A percentile compares a stretch with the other conserved stretches of the same genome.
These are phyloP conservation scores for Zaprionus gabonicus DNA, from an alignment of 1,140 invertebrate genomes.

Conservation along the genomic window DNA sequence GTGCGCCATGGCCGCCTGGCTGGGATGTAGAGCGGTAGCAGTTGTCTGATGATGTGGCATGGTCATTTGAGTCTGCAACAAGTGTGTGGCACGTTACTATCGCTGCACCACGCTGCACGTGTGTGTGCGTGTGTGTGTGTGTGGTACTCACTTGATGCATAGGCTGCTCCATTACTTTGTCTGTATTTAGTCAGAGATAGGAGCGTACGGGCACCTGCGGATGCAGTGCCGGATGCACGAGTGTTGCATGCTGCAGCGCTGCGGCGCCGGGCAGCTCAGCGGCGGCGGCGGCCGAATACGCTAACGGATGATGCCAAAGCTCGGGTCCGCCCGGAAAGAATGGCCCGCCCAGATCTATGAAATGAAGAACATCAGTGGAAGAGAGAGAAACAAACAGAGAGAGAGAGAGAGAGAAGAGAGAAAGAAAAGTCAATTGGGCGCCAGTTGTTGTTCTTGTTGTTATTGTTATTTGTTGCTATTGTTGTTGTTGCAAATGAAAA, in stretches of 20 bases:
- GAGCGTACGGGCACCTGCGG: conserved; percentile 98
- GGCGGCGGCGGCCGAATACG: conserved; percentile 91
- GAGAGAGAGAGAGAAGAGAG: conserved; percentile 27
- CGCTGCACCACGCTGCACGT: neutral
- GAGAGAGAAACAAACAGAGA: conserved; percentile 30
- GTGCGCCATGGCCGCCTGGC: conserved; percentile 89
- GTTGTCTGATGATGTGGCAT: conserved; percentile 86
- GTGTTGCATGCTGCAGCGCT: conserved; percentile 93
- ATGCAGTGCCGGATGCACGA: conserved; percentile 97
- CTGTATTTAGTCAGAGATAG: conserved; percentile 98
- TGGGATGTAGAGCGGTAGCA: conserved; percentile 87
- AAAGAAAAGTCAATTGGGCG: conserved; percentile 28
- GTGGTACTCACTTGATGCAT: conserved; percentile 83
- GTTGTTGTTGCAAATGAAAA: conserved; percentile 23
- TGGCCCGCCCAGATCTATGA: conserved; percentile 93
- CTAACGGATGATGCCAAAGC: conserved; percentile 96
- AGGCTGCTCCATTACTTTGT: conserved; percentile 87
- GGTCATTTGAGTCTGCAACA: conserved; percentile 87
- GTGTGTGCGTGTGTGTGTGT: neutral
- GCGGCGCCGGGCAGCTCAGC: conserved; percentile 91
- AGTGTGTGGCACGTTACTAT: neutral
- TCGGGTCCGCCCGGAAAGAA: conserved; percentile 97
- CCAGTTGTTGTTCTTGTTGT: conserved; percentile 14
- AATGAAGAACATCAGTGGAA: conserved; percentile 3
- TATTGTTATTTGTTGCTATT: conserved; percentile 22